A percentile compares a stretch with the other conserved stretches of the same genome.
Conservation (phyloP, 2,888 invertebrate species). For the Aromia moschata region DNA sequence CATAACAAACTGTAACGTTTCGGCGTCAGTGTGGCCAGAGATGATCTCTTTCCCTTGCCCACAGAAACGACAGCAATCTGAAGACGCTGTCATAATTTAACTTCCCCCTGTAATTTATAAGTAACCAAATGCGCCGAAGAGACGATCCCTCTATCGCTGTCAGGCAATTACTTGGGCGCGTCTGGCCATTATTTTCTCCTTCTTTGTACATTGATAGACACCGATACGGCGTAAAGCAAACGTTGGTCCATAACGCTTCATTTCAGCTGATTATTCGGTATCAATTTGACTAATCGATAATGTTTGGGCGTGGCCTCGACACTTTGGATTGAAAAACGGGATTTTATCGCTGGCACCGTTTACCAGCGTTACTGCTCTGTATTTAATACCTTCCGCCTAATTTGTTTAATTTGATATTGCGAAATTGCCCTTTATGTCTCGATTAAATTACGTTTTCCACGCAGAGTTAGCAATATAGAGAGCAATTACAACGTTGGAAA, state of each 20-base stretch:
- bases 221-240: constrained; percentile 29
- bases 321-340: neutral
- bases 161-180: constrained; percentile 29
- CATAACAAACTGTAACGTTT: too few species aligned
- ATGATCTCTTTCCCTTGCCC: too few species aligned
- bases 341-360: neutral
- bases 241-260: constrained; percentile 33
- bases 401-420: too few species aligned
- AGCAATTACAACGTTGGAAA: too few species aligned
- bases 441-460: too few species aligned
- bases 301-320: constrained; percentile 18
- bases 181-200: constrained; percentile 32
- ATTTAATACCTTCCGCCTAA: too few species aligned
- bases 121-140: neutral
- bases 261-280: constrained; percentile 21
- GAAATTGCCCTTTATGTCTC: too few species aligned
- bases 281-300: constrained; percentile 25
- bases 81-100: neutral
- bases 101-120: neutral
- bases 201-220: constrained; percentile 28
- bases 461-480: too few species aligned
- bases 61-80: neutral
- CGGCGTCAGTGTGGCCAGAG: too few species aligned
- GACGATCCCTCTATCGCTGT: constrained; percentile 2
- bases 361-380: constrained; percentile 1